Evolutionary conservation across 2,888 invertebrate species (phyloP), one percentile per base, ranked within the genome.

Genomic region (Pherbina coryleti): DNA sequence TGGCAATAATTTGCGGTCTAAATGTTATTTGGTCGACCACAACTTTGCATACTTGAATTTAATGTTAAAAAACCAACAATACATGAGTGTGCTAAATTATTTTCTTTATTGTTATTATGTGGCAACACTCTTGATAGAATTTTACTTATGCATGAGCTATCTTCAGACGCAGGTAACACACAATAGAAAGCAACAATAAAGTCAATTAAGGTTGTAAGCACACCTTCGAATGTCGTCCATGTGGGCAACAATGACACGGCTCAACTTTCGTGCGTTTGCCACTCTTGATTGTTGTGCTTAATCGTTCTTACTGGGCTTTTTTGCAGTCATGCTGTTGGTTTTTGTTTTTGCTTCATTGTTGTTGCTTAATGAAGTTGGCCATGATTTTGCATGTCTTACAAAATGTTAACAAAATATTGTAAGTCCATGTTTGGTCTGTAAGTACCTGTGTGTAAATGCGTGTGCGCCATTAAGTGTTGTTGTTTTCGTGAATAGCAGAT

Each of bases 351-450:
- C 57, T 75, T 22, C 51, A n/a, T 25, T 37, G 11, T 75, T n/a
- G 7, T 44, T 44, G 37, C 37, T 37, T 53, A 66, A 66, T 75
- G 64, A 66, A 75, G 31, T 53, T 66, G 51, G 44, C 8, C 53
- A 75, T 67, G 44, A 75, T 67, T 75, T 69, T 75, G 57, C 44
- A 75, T 69, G 69, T 37, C 28, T n/a, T 19, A 60, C 37, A 73
- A 62, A 73, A 53, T 69, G 37, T 57, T 69, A 69, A 64, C 74
- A 75, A 75, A 75, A 49, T 51, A 34, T 75, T 75, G 55, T n/a
- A n/a, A n/a, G 55, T 34, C 9, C 34, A 22, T 28, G 25, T 73
- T n/a, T n/a, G n/a, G n/a, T n/a, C n/a, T n/a, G n/a, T n/a, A n/a
- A n/a, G n/a, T n/a, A n/a, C n/a, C n/a, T n/a, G n/a, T 7, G 37